These are phyloP conservation scores for Cephonodes hylas DNA, from an alignment of 2,888 invertebrate genomes.

Conservation along the genomic window DNA sequence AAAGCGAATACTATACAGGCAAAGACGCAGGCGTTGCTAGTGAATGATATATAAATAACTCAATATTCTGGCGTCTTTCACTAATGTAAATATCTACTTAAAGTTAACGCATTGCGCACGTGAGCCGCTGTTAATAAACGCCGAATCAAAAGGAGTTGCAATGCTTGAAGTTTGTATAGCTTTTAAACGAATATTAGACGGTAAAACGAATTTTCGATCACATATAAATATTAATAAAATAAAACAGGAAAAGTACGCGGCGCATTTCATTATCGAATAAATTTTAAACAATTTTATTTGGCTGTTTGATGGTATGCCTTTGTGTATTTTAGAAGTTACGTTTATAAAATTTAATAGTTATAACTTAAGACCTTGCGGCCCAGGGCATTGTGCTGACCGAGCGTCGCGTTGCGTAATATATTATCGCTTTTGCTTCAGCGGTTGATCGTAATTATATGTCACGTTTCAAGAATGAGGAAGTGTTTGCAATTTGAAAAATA, in stretches of 20 bases:
- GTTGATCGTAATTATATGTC: background rate
- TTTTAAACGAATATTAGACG: background rate
- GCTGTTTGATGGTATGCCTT: background rate
- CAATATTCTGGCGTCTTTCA: background rate
- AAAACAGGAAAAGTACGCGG: too few species aligned
- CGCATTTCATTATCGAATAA: too few species aligned
- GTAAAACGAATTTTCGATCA: background rate
- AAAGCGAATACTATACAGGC: background rate
- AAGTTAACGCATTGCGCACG: background rate
- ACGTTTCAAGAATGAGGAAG: slow-evolving; percentile 4
- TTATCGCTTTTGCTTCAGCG: background rate
- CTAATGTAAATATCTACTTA: background rate
- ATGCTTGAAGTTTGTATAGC: background rate
- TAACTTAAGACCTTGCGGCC: background rate
- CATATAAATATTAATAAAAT: too few species aligned
- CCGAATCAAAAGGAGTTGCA: background rate
- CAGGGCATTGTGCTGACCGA: background rate
- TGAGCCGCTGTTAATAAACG: background rate
- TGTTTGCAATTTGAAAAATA: background rate
- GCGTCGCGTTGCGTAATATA: background rate
- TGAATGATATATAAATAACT: background rate
- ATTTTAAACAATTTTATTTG: too few species aligned
- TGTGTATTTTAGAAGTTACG: background rate
- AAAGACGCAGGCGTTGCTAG: background rate
- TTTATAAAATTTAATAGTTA: background rate